Evolutionary conservation across 2,797 vertebrate species (phyloP).

Genomic region (Parauchenoglanis punctatus): DNA sequence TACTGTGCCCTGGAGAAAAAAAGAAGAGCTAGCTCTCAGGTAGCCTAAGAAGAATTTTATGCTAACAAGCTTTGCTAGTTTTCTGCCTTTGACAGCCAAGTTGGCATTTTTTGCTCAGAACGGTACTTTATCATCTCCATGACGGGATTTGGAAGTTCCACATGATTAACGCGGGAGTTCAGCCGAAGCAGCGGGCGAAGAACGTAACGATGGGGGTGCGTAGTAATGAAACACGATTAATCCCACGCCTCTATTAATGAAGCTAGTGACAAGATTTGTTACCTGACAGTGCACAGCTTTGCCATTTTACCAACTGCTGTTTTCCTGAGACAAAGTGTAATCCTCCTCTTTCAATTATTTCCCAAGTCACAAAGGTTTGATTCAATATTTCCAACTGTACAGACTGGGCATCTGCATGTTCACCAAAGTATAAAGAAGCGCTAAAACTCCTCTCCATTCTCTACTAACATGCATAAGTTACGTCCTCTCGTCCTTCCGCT

Average conservation of each 20-base stretch:
- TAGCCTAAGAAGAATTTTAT: neutral
- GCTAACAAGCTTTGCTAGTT: neutral
- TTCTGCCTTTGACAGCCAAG: neutral
- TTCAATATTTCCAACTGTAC: neutral
- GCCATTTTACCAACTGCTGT: constrained; percentile 17
- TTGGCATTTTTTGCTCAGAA: constrained; percentile 6
- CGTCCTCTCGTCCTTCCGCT: constrained; percentile 61
- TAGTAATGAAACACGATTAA: constrained; percentile 24
- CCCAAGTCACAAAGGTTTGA: neutral
- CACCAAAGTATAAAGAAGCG: neutral
- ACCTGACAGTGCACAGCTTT: constrained; percentile 2
- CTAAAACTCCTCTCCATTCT: neutral
- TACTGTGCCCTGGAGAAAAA: neutral
- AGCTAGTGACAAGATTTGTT: constrained; percentile 13
- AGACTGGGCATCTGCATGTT: neutral
- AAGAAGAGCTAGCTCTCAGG: neutral
- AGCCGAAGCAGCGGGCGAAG: neutral
- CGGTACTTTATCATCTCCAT: neutral
- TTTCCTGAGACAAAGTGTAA: constrained; percentile 1
- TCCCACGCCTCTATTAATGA: constrained; percentile 33
- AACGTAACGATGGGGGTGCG: neutral
- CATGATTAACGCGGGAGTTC: constrained; percentile 25
- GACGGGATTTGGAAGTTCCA: neutral
- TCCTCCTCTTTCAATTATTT: constrained; percentile 31
- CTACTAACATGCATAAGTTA: constrained; percentile 14